Evolutionary conservation across 2,113 vertebrate species (phyloP).

Genomic region (Columba janthina): DNA sequence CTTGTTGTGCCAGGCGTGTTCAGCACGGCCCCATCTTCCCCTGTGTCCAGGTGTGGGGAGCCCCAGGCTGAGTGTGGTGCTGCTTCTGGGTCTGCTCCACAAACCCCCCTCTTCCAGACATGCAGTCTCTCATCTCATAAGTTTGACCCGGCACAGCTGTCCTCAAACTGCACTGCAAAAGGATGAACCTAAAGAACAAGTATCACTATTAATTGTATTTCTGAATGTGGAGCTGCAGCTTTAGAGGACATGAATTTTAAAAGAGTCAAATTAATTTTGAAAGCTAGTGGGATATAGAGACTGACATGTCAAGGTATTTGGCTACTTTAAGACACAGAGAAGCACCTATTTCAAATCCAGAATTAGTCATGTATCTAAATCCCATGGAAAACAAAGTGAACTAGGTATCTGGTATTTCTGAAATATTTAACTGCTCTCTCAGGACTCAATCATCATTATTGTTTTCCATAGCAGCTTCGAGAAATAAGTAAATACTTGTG

Average conservation of each 20-base stretch:
- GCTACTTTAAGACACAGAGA: not conserved
- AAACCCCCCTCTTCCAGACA: not conserved
- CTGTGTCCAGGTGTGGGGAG: accelerated
- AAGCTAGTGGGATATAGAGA: not conserved
- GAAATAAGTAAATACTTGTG: not conserved
- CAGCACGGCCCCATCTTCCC: accelerated
- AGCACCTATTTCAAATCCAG: not conserved
- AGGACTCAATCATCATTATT: not conserved
- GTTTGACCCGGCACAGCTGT: not conserved
- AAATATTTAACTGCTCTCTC: not conserved
- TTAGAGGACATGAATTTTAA: not conserved
- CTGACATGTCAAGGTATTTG: not conserved
- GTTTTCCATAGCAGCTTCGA: not conserved
- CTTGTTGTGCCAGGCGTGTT: accelerated
- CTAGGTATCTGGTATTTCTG: not conserved
- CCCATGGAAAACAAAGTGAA: not conserved
- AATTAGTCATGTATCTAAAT: not conserved
- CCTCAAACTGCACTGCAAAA: not conserved
- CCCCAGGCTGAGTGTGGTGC: accelerated
- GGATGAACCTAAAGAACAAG: not conserved
- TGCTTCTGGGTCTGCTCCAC: not conserved
- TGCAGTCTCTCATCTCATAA: not conserved
- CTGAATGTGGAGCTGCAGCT: not conserved
- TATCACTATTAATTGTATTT: not conserved
- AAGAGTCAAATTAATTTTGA: not conserved